Conservation (phyloP, 2,797 vertebrate species). For the Microctenopoma lineatum region DNA sequence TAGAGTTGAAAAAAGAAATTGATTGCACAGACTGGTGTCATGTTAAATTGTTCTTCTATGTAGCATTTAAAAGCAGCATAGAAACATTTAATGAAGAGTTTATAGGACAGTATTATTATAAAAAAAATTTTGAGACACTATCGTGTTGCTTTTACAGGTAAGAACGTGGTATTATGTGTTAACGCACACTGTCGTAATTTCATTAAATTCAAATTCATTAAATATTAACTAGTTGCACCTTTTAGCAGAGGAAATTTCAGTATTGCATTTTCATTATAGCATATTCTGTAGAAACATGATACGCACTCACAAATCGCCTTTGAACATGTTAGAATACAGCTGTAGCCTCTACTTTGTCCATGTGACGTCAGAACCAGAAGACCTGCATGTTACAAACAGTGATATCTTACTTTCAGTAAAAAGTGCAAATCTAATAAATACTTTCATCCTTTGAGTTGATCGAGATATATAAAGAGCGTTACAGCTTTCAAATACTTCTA, state of each 20-base stretch:
- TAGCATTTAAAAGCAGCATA: neutral
- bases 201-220: too few species aligned
- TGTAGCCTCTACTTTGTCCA: neutral
- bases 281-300: slow-evolving; percentile 5
- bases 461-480: slow-evolving; percentile 45
- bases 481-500: slow-evolving; percentile 39
- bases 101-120: too few species aligned
- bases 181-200: too few species aligned
- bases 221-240: neutral
- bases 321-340: slow-evolving; percentile 15
- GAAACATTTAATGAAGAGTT: neutral
- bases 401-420: slow-evolving; percentile 16
- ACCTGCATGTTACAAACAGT: slow-evolving; percentile 38
- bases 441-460: slow-evolving; percentile 30
- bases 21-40: too few species aligned
- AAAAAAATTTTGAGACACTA: neutral
- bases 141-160: too few species aligned
- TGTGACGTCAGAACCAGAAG: slow-evolving; percentile 12
- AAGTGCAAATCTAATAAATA: slow-evolving; percentile 45
- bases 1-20: neutral
- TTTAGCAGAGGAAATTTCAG: slow-evolving; percentile 7
- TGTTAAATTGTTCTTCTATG: neutral
- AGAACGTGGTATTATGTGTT: too few species aligned
- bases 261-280: slow-evolving; percentile 2
- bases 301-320: neutral